phyloP scores from a whole-genome alignment of 2,888 invertebrate species.

The Hoplodrina ambigua region DNA sequence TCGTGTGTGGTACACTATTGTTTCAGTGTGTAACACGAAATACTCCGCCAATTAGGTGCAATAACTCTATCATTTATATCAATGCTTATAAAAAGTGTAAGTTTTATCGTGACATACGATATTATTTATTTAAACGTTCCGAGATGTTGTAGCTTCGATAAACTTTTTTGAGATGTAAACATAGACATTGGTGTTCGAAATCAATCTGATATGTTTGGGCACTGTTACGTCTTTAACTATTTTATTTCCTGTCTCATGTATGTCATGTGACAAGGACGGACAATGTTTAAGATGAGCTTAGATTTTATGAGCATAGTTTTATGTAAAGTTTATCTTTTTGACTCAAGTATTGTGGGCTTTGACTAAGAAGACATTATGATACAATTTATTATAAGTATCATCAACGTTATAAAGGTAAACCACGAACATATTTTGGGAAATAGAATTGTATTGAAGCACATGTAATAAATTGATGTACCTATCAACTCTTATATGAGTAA shows the following conservation, averaged over 20 bases:
- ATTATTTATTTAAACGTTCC: conserved; percentile 55
- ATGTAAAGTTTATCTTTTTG: conserved; percentile 45
- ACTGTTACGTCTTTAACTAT: conserved; percentile 54
- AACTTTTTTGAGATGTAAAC: conserved; percentile 61
- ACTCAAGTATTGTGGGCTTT: conserved; percentile 32
- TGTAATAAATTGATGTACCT: neutral
- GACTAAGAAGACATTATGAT: conserved; percentile 28
- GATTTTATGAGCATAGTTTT: conserved; percentile 35
- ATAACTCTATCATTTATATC: conserved; percentile 76
- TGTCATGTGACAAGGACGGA: conserved; percentile 34
- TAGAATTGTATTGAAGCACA: neutral
- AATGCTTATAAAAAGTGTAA: conserved; percentile 52
- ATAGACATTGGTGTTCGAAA: conserved; percentile 62
- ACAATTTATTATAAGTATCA: conserved; percentile 17
- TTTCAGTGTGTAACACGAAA: conserved; percentile 67
- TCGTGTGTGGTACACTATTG: conserved; percentile 84
- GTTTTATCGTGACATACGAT: conserved; percentile 60
- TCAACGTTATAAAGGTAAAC: neutral
- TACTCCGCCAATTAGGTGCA: conserved; percentile 76
- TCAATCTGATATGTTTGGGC: conserved; percentile 66
- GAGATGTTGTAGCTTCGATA: conserved; percentile 53
- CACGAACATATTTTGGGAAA: neutral
- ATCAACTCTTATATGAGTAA: neutral
- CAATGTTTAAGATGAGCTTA: conserved; percentile 43
- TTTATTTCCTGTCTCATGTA: conserved; percentile 62